Evolutionary conservation across 2,113 vertebrate genomes (phyloP), one percentile per base, ranked within the genome.

Genomic region (Rallus limicola): DNA sequence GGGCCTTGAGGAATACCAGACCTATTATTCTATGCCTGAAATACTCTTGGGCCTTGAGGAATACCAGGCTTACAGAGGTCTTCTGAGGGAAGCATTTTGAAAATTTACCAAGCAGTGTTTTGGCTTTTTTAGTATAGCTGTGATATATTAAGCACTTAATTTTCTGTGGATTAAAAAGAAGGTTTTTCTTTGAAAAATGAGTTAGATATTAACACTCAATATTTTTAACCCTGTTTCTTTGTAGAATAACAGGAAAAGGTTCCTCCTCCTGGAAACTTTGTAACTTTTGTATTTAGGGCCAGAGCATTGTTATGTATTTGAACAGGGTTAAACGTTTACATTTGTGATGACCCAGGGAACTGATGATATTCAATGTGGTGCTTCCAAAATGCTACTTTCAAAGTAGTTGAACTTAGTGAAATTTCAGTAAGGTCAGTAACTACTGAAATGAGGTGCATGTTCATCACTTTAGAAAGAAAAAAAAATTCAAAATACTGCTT

Each of bases 1-100:
- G 83, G 87, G 85, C 95, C 92, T 85, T 95, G 90, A 90, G 88
- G 70, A 95, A 86, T 76, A 87, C 55, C 77, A 95, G 93, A 69
- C 60, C 83, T 91, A 13, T 86, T 91, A 94, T 84, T 95, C 89
- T 82, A 3, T 56, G 65, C 77, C 53, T 79, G 53, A 86, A 92
- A 71, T 64, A 59, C 24, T 84, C 38, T 52, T 84, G 38, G 86
- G 80, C 88, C 62, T 75, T 86, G 82, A 91, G 86, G 65, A 96
- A 62, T 81, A 92, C 65, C 93, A 91, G 72, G 12, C 69, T 90
- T 83, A 20, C 31, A 81, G 58, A 94, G 62, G 72, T 83, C 71
- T 90, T 90, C 50, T 26, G 28, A 90, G 72, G 72, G 62, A 97
- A 67, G 50, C 44, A 4, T 83, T 94, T 12, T 59, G 65, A 76